Evolutionary conservation across 2,888 invertebrate genomes (phyloP).

Genomic region (Drosophila affinis): DNA sequence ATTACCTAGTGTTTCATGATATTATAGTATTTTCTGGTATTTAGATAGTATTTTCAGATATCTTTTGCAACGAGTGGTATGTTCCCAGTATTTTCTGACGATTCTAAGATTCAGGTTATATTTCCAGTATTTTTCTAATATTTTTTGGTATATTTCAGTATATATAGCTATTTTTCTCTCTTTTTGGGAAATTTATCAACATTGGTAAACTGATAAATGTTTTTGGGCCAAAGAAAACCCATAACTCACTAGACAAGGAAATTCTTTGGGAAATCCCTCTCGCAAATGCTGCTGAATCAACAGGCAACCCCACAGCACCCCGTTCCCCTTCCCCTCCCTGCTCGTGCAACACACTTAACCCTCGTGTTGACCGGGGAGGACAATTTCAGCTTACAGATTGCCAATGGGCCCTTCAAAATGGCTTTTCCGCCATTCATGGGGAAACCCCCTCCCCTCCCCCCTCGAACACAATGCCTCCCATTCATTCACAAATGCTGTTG

Average conservation of each 20-base stretch:
- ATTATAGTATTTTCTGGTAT: neutral
- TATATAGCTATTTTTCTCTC: no score
- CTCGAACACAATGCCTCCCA: constrained; percentile 20
- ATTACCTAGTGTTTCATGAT: no score
- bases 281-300: constrained; percentile 47
- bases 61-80: no score
- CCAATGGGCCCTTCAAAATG: constrained; percentile 56
- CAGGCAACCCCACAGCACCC: constrained; percentile 8
- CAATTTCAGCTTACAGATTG: constrained; percentile 52
- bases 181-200: neutral
- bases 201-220: neutral
- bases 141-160: no score
- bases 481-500: constrained; percentile 23
- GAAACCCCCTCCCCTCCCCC: neutral
- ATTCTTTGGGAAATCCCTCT: neutral
- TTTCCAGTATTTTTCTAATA: no score
- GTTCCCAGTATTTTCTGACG: neutral
- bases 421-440: constrained; percentile 37
- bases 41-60: neutral
- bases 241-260: neutral
- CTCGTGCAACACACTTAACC: constrained; percentile 38
- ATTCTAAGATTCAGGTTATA: no score
- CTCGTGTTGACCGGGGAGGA: constrained; percentile 47
- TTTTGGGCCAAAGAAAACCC: neutral
- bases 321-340: neutral